These are phyloP conservation scores for Micromys minutus DNA, from an alignment of 2,113 vertebrate species.

Conservation along the genomic window DNA sequence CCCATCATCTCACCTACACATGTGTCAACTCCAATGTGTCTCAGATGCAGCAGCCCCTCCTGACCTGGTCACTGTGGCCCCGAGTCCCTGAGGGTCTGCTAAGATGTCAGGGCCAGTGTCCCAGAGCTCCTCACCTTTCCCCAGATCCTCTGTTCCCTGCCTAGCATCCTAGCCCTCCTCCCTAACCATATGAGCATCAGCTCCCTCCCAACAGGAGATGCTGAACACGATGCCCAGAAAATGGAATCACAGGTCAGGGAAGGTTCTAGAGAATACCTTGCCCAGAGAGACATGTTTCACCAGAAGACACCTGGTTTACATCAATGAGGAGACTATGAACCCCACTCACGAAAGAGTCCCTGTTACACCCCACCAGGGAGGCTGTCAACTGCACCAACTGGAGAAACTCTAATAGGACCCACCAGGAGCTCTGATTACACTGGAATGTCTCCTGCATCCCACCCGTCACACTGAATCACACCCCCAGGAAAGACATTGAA, in stretches of 20 bases:
- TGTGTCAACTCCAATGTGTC: neutral
- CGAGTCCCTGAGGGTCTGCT: too few relatives aligned
- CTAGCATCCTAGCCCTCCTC: neutral
- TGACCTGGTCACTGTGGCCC: too few relatives aligned
- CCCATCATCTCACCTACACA: neutral
- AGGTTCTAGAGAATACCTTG: neutral
- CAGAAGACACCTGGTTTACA: neutral
- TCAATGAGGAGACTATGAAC: neutral
- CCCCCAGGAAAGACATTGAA: neutral
- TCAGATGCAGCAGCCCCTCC: neutral
- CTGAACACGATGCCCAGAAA: neutral
- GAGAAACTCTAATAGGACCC: neutral
- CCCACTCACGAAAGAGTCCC: neutral
- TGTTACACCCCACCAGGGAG: neutral
- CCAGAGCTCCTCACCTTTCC: accelerated
- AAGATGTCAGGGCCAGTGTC: neutral
- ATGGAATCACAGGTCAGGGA: neutral
- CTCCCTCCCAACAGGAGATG: neutral
- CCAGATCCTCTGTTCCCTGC: neutral
- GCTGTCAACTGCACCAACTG: neutral
- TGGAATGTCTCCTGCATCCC: neutral
- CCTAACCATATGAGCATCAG: accelerated
- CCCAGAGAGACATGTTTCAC: neutral
- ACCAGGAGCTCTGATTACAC: neutral
- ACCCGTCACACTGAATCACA: neutral